Conservation (phyloP, 2,797 vertebrate species). For the Coregonus sp. region DNA sequence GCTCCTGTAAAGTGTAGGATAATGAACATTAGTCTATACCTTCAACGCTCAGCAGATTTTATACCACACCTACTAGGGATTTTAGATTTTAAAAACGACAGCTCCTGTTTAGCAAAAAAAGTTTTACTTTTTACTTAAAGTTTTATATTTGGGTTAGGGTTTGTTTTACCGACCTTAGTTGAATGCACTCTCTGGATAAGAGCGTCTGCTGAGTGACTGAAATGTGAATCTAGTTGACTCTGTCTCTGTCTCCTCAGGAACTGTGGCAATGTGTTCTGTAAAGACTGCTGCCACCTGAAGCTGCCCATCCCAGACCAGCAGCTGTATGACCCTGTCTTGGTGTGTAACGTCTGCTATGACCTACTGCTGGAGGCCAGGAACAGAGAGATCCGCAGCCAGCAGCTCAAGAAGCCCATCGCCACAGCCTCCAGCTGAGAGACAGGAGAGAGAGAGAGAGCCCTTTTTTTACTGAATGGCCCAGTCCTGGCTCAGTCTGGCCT, state of each 20-base stretch:
- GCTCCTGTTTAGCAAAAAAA: too few relatives aligned
- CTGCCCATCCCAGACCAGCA: slow-evolving; percentile 98
- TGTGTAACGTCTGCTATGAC: slow-evolving; percentile 95
- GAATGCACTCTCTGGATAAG: too few relatives aligned
- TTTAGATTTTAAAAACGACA: not conserved
- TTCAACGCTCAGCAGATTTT: not conserved
- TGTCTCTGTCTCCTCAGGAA: slow-evolving; percentile 75
- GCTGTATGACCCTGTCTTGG: slow-evolving; percentile 93
- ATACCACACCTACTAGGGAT: not conserved
- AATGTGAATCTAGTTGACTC: slow-evolving; percentile 80
- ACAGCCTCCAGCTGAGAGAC: slow-evolving; percentile 92
- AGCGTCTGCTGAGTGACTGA: too few relatives aligned
- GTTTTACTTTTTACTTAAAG: too few relatives aligned
- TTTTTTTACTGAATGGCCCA: not conserved
- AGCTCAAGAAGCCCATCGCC: slow-evolving; percentile 97
- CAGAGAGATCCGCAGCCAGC: slow-evolving; percentile 95
- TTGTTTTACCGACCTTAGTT: too few relatives aligned
- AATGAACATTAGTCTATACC: not conserved
- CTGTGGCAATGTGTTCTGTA: slow-evolving; percentile 98
- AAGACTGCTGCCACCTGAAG: slow-evolving; percentile 95
- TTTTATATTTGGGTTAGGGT: too few relatives aligned
- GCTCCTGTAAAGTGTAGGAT: not conserved
- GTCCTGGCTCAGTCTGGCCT: slow-evolving; percentile 27
- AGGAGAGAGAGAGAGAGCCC: not conserved
- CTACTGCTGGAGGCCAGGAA: slow-evolving; percentile 90